Evolutionary conservation across 2,797 vertebrate genomes (phyloP), one percentile per base, ranked within the genome.

Genomic region (Poecile montanus): DNA sequence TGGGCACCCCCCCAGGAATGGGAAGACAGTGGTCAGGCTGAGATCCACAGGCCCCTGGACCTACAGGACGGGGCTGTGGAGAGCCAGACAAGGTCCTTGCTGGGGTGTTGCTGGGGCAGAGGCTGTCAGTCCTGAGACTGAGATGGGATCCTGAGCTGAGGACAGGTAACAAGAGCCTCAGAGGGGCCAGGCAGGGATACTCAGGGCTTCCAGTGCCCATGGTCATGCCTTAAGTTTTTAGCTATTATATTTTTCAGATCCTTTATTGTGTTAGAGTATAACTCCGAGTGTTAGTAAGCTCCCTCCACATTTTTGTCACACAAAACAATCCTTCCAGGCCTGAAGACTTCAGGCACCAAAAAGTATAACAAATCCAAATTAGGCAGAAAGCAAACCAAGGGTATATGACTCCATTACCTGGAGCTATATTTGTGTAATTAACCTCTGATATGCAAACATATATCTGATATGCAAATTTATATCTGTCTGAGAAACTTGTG

Each of bases 351-450:
- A 53, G 12, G 16, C 48, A 16, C 26, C 2, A 0, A 9, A 23
- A 63, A 44, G 32, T 34, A 44, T 44, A 44, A 53, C 12, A 34
- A 44, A 53, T 19, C 16, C 36, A 11, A 22, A 9, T 53, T 1
- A 0, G 21, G 12, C 1, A 3, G n/a, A 60, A 47, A 48, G 27
- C 32, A 44, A 63, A 29, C 16, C 0, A 1, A 19, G 19, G 32
- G 10, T 34, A 34, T 53, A 30, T 30, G 3, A 30, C 16, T 53
- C 36, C 15, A 34, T 44, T 30, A 36, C 20, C 48, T 53, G 38
- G 34, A 63, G 11, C 4, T 22, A 14, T 29, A 23, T 63, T 23
- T 9, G 12, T 32, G 23, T 25, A 63, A 53, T 44, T 34, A 34
- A 53, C 15, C 38, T 53, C 30, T 77, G 9, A 34, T 36, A 36